Conservation (phyloP, 2,113 vertebrate species). For the Thunnus maccoyii region DNA sequence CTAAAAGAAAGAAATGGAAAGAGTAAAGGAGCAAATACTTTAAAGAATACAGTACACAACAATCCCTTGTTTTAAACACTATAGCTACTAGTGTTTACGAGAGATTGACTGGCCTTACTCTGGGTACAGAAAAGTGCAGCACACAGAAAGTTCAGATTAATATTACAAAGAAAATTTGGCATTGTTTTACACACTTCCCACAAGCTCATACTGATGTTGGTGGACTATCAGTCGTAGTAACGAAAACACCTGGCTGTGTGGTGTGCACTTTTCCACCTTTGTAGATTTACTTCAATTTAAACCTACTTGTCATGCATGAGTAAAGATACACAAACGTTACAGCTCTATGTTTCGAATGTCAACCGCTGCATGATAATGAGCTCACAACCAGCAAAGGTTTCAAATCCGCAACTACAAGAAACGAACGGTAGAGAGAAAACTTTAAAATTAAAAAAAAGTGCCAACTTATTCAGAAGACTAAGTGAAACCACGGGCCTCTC, state of each 20-base stretch:
- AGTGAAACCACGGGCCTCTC: conserved; percentile 18
- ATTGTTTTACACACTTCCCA: conserved; percentile 28
- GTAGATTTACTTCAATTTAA: conserved; percentile 4
- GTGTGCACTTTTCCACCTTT: conserved; percentile 2
- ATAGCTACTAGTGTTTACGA: conserved; percentile 19
- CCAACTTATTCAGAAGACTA: conserved; percentile 4
- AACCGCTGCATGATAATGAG: background rate
- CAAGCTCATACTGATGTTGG: conserved; percentile 36
- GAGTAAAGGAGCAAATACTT: conserved; percentile 29
- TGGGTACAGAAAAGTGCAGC: conserved; percentile 55
- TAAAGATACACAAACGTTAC: conserved; percentile 28
- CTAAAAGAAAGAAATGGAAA: background rate
- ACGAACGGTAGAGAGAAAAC: conserved; percentile 4
- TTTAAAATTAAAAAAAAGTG: conserved; percentile 34
- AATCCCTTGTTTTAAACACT: conserved; percentile 41
- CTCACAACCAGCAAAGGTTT: conserved; percentile 39
- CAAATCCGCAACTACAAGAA: conserved; percentile 25
- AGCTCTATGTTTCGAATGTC: conserved; percentile 43
- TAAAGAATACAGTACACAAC: conserved; percentile 46
- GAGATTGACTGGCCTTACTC: conserved; percentile 56
- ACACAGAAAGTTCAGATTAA: background rate
- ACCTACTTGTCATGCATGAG: conserved; percentile 19
- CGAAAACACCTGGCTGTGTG: conserved; percentile 6
- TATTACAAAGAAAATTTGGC: conserved; percentile 22
- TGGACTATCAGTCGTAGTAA: background rate